phyloP scores from a whole-genome alignment of 2,888 invertebrate genomes.

The Nomada hirtipes region DNA sequence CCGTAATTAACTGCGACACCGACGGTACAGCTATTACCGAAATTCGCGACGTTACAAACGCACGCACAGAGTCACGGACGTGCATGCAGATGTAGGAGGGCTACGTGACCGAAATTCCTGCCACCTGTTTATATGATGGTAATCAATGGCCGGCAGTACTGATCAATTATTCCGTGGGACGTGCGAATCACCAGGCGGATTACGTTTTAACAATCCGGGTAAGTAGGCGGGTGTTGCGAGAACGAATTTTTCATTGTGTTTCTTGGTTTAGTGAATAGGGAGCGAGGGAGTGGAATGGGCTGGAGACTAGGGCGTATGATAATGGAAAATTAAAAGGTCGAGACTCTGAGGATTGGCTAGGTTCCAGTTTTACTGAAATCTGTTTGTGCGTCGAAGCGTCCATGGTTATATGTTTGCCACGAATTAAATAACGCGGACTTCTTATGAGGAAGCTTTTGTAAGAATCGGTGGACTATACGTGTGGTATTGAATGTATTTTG shows the following conservation, averaged over 20 bases:
- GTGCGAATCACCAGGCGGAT: constrained; percentile 49
- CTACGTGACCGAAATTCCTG: constrained; percentile 68
- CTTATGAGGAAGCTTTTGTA: too few relatives aligned
- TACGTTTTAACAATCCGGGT: constrained; percentile 15
- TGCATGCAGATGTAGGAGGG: constrained; percentile 36
- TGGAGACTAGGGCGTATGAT: constrained; percentile 13
- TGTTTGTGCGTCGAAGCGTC: too few relatives aligned
- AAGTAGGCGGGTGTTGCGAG: not conserved
- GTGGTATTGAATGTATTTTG: too few relatives aligned
- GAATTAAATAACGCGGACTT: too few relatives aligned
- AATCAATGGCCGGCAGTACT: constrained; percentile 61
- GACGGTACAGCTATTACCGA: constrained; percentile 30
- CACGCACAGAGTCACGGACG: constrained; percentile 9
- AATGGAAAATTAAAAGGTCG: constrained; percentile 47
- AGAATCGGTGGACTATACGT: too few relatives aligned
- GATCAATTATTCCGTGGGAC: constrained; percentile 60
- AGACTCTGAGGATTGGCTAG: constrained; percentile 12
- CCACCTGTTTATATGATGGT: constrained; percentile 53
- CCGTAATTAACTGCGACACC: constrained; percentile 46
- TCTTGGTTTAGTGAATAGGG: not conserved
- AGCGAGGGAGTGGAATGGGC: not conserved
- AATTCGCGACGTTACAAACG: constrained; percentile 49
- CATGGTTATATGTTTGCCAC: too few relatives aligned
- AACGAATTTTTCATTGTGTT: constrained; percentile 16
- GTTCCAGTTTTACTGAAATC: constrained; percentile 5